Percentiles rank a stretch among this genome's conserved stretches.
phyloP scores from a whole-genome alignment of 2,113 vertebrate species.

The Eulemur macaco region DNA sequence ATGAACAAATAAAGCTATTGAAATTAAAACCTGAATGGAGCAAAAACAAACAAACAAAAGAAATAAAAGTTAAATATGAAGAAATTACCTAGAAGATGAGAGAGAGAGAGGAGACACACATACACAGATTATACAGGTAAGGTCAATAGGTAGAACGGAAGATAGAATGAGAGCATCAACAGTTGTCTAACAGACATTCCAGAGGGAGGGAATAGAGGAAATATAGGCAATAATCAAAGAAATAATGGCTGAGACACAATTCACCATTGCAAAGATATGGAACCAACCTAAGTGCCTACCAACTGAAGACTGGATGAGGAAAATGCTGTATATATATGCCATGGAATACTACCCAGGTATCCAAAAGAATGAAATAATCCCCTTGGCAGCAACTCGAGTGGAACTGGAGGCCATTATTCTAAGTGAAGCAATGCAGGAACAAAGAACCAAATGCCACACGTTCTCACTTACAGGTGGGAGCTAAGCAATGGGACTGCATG shows the following conservation, averaged over 20 bases:
- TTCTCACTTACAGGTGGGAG: too few relatives aligned
- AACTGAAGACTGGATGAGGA: too few relatives aligned
- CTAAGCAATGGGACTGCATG: too few relatives aligned
- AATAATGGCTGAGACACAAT: not conserved
- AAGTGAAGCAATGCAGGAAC: too few relatives aligned
- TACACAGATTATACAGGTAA: not conserved
- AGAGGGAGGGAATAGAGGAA: not conserved
- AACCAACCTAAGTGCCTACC: too few relatives aligned
- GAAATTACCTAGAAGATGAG: not conserved
- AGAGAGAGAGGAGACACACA: not conserved
- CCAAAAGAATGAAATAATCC: too few relatives aligned
- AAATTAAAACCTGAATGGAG: not conserved
- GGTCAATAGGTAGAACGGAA: not conserved
- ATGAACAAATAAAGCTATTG: not conserved
- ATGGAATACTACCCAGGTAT: too few relatives aligned
- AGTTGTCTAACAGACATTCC: not conserved
- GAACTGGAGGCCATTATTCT: too few relatives aligned
- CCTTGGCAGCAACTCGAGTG: too few relatives aligned
- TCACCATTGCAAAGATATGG: too few relatives aligned
- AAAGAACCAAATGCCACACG: too few relatives aligned
- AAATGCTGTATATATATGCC: too few relatives aligned
- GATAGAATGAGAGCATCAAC: not conserved
- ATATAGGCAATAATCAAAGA: not conserved
- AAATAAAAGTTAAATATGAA: not conserved
- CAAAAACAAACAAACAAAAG: not conserved